A percentile compares a stretch with the other conserved stretches of the same genome.
Conservation (phyloP, 2,797 vertebrate genomes). For the Lemur catta region DNA sequence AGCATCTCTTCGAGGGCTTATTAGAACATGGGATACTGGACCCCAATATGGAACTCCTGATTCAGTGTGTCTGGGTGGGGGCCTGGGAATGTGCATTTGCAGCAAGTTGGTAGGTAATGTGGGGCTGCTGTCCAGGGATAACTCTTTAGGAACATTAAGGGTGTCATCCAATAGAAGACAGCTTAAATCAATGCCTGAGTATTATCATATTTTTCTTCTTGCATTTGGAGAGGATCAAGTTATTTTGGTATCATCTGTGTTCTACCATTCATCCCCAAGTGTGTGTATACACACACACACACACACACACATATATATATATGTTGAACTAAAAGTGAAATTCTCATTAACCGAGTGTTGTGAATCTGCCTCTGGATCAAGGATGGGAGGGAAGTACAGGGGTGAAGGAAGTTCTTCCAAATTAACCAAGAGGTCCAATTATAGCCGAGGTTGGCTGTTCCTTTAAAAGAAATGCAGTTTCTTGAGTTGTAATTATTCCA, state of each 20-base stretch:
- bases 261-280: background rate
- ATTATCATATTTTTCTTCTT: background rate
- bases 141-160: background rate
- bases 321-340: background rate
- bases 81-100: background rate
- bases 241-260: background rate
- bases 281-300: too few species aligned
- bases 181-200: background rate
- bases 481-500: constrained; percentile 58
- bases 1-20: background rate
- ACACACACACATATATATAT: too few species aligned
- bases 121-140: too few species aligned
- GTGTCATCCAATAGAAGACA: background rate
- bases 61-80: background rate
- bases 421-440: constrained; percentile 41
- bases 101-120: background rate
- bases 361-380: background rate
- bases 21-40: background rate
- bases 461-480: constrained; percentile 64
- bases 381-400: background rate
- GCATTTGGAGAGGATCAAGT: background rate
- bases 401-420: constrained; percentile 32
- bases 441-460: constrained; percentile 30
- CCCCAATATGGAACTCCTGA: background rate
- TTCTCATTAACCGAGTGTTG: background rate